Percentiles rank a stretch among this genome's conserved stretches.
Evolutionary conservation across 2,888 invertebrate species (phyloP).

Genomic region (Hydroisotoma schaefferi): DNA sequence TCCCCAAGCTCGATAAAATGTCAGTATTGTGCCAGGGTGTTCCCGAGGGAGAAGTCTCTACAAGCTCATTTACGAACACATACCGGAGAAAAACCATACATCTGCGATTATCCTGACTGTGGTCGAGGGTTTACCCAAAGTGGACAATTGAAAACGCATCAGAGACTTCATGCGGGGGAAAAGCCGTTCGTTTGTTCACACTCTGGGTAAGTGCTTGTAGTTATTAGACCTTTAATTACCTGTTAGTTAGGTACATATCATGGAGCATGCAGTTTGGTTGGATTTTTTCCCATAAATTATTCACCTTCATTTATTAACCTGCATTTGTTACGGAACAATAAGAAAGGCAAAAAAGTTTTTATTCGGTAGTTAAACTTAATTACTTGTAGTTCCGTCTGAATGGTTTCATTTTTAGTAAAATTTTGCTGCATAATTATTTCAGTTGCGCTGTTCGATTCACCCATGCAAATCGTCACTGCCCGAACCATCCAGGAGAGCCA

Average conservation of each 20-base stretch:
- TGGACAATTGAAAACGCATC: slow-evolving; percentile 73
- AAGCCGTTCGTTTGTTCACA: slow-evolving; percentile 68
- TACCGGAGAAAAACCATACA: slow-evolving; percentile 68
- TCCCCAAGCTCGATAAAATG: slow-evolving; percentile 69
- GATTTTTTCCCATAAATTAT: no score
- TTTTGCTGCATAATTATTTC: no score
- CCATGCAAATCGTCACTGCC: slow-evolving; percentile 72
- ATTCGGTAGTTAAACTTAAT: no score
- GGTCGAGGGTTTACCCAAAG: slow-evolving; percentile 70
- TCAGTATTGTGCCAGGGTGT: slow-evolving; percentile 66
- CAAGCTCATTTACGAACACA: slow-evolving; percentile 66
- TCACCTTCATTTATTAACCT: neutral
- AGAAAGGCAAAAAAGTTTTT: neutral
- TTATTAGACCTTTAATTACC: no score
- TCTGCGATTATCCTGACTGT: slow-evolving; percentile 70
- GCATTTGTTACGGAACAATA: neutral
- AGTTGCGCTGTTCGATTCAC: slow-evolving; percentile 67
- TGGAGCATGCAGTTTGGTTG: no score
- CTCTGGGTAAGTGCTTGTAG: slow-evolving; percentile 54
- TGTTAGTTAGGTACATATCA: no score
- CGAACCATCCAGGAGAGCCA: slow-evolving; percentile 65
- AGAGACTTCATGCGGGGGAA: slow-evolving; percentile 71
- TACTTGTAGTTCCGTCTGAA: no score
- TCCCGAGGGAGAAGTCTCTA: slow-evolving; percentile 70
- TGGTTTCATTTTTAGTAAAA: no score